phyloP scores from a whole-genome alignment of 2,888 invertebrate species.

The Lasius fuliginosus region DNA sequence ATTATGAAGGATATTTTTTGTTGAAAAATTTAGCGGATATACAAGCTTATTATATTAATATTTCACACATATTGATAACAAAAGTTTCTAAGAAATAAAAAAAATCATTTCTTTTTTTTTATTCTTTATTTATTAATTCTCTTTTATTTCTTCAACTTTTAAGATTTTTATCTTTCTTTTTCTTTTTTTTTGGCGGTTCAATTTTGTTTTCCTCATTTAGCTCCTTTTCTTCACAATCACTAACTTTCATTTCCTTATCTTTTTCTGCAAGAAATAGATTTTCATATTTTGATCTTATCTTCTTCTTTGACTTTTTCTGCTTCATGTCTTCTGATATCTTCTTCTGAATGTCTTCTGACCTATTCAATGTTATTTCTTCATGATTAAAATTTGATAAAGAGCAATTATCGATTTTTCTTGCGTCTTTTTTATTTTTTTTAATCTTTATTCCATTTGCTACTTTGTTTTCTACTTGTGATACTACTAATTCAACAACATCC shows the following conservation, averaged over 20 bases:
- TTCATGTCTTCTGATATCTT: not conserved
- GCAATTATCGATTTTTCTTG: not conserved
- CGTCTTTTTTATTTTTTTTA: not conserved
- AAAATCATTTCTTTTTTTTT: too few species aligned
- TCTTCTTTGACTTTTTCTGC: constrained; percentile 73
- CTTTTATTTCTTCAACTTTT: constrained; percentile 41
- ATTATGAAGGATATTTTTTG: too few species aligned
- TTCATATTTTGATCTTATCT: constrained; percentile 16
- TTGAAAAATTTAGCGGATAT: too few species aligned
- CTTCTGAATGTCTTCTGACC: not conserved
- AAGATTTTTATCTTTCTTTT: constrained; percentile 38
- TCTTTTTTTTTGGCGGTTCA: not conserved
- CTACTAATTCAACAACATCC: not conserved
- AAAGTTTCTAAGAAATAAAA: too few species aligned
- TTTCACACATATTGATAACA: too few species aligned
- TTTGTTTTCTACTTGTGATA: not conserved
- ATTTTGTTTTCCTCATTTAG: not conserved
- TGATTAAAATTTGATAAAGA: not conserved
- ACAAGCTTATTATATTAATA: too few species aligned
- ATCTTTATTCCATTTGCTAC: not conserved
- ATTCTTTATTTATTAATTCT: not conserved
- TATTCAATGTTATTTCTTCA: not conserved
- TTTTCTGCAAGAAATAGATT: constrained; percentile 32
- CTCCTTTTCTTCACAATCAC: not conserved
- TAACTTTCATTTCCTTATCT: constrained; percentile 40